These are phyloP conservation scores for Hydropsyche tenuis DNA, from an alignment of 1,140 invertebrate species.

Conservation along the genomic window DNA sequence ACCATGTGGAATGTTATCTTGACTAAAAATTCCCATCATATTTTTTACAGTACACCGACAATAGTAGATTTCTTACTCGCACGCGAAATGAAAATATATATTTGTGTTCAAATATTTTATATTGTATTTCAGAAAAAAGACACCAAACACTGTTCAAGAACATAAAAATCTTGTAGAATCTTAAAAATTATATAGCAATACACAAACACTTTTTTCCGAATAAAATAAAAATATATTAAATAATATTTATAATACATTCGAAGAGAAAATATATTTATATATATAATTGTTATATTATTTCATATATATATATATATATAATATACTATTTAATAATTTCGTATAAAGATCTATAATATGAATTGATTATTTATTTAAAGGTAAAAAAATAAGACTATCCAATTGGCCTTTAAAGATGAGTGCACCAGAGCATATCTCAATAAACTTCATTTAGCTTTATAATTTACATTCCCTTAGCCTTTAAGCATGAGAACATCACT, in stretches of 20 bases:
- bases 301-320: neutral
- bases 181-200: conserved; percentile 41
- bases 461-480: conserved; percentile 41
- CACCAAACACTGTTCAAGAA: conserved; percentile 44
- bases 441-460: conserved; percentile 40
- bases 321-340: conserved; percentile 23
- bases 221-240: conserved; percentile 9
- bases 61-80: conserved; percentile 33
- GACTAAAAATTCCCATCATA: conserved; percentile 48
- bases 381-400: conserved; percentile 29
- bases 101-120: conserved; percentile 46
- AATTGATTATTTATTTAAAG: conserved; percentile 13
- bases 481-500: conserved; percentile 43
- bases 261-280: conserved; percentile 19
- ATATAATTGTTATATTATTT: conserved; percentile 11
- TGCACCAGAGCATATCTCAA: conserved; percentile 42
- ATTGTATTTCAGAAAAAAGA: conserved; percentile 49
- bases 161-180: conserved; percentile 38
- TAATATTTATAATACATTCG: conserved; percentile 30
- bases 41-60: conserved; percentile 39
- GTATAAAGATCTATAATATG: neutral
- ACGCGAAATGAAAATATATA: conserved; percentile 43
- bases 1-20: conserved; percentile 48
- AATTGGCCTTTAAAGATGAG: conserved; percentile 35
- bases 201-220: conserved; percentile 21